These are phyloP conservation scores for Odobenus rosmarus DNA, from an alignment of 2,113 vertebrate genomes.

Conservation along the genomic window DNA sequence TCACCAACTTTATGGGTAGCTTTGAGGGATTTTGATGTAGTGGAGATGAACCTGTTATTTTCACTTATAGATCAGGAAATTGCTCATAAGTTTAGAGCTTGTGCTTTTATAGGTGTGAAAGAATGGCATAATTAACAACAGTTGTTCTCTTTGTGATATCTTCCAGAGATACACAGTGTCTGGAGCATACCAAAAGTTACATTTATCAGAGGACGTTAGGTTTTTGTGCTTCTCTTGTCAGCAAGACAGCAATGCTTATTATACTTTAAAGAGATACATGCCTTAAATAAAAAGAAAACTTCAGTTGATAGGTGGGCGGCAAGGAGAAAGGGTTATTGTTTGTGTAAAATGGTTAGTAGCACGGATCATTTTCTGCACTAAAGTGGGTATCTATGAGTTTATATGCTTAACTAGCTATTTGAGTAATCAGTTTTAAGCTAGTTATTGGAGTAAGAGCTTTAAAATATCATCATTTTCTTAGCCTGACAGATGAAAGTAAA, in stretches of 20 bases:
- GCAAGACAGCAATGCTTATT: neutral
- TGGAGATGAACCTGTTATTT: neutral
- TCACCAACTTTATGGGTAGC: neutral
- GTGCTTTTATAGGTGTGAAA: neutral
- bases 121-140: neutral
- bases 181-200: neutral
- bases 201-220: neutral
- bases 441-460: conserved; percentile 41
- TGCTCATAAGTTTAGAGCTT: neutral
- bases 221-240: conserved; percentile 33
- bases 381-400: neutral
- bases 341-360: neutral
- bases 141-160: neutral
- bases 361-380: neutral
- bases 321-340: conserved; percentile 48
- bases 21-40: neutral
- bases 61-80: neutral
- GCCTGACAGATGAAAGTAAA: conserved; percentile 36
- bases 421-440: conserved; percentile 34
- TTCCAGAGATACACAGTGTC: neutral
- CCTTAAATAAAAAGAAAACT: conserved; percentile 31
- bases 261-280: neutral
- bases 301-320: neutral
- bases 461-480: conserved; percentile 51
- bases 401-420: conserved; percentile 19